Percentiles rank a stretch among this genome's conserved stretches.
phyloP scores from a whole-genome alignment of 2,888 invertebrate genomes.

The Apodemia zela region DNA sequence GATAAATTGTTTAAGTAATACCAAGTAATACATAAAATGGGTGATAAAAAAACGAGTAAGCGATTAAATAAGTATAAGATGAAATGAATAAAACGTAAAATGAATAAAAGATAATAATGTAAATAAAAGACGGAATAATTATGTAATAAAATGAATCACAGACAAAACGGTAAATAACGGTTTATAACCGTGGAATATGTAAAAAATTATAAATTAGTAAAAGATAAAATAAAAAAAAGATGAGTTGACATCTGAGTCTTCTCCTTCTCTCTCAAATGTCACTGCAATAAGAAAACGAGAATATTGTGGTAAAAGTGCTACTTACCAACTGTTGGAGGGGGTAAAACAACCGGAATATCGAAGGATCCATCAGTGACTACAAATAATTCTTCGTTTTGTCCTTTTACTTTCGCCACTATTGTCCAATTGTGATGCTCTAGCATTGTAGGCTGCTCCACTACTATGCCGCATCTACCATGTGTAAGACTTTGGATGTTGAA shows the following conservation, averaged over 20 bases:
- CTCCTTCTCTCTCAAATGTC: too few relatives aligned
- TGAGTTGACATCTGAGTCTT: background rate
- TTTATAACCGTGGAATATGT: too few relatives aligned
- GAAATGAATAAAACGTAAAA: too few relatives aligned
- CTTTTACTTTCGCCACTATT: constrained; percentile 45
- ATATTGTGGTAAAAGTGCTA: background rate
- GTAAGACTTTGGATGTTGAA: constrained; percentile 28
- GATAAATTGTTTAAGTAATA: too few relatives aligned
- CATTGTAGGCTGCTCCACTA: constrained; percentile 35
- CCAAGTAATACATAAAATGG: too few relatives aligned
- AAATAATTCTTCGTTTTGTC: constrained; percentile 43
- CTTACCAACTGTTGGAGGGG: background rate
- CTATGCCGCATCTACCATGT: constrained; percentile 43
- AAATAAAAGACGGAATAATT: too few relatives aligned
- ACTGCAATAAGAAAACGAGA: background rate
- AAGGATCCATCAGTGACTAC: constrained; percentile 36
- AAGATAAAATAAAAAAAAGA: background rate
- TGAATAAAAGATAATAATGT: too few relatives aligned
- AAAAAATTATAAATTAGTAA: background rate
- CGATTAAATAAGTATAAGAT: too few relatives aligned
- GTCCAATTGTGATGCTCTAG: constrained; percentile 57
- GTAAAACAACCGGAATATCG: constrained; percentile 18
- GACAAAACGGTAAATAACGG: too few relatives aligned
- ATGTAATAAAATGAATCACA: too few relatives aligned
- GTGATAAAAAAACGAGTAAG: background rate